Base-by-base conservation (phyloP, 2,888 invertebrate species). In the Nyleta sp. region DNA sequence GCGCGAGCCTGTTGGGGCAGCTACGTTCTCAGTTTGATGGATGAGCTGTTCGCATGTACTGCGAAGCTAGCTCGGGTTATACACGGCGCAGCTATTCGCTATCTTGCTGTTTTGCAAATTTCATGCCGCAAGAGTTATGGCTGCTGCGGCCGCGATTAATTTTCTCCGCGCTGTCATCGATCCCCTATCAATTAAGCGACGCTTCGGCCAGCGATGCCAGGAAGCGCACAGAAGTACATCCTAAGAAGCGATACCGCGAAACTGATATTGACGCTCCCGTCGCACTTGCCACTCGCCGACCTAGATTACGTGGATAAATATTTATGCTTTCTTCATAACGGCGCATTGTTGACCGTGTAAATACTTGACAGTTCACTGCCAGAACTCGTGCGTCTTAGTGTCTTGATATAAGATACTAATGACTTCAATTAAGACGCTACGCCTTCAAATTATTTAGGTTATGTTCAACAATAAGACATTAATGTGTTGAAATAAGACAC, bases 41-140 rank as follows among this genome's bases (percentile, higher is more conserved):
- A 89, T 88, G 89, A 90, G 87, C 87, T 86, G 85, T 88, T 89
- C 87, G 88, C 89, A 88, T 88, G 88, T 88, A 87, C 81, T 67
- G 74, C 71, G 72, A 73, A 81, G 81, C 78, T 72, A 82, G 84
- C 80, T 75, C 80, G 78, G 80, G 77, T 84, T 83, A 81, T 85
- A 83, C 84, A 83, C 82, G 81, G 75, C 84, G 81, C 86, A 82
- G 71, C 71, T 80, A 74, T 85, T 83, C 81, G 84, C 85, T 87
- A 88, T 87, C 86, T 85, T 81, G 81, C 84, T 84, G 84, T 87
- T 89, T 89, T 87, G 89, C 86, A 87, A 89, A 88, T 89, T 87
- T 86, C 85, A 86, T 81, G 84, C 83, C 70, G 80, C 60, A 80
- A 80, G 82, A 87, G 72, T 88, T 87, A 88, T 85, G 74, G 83